Evolutionary conservation across 1,140 invertebrate species (phyloP), one percentile per base, ranked within the genome.

Genomic region (Atopsyche davidsoni): DNA sequence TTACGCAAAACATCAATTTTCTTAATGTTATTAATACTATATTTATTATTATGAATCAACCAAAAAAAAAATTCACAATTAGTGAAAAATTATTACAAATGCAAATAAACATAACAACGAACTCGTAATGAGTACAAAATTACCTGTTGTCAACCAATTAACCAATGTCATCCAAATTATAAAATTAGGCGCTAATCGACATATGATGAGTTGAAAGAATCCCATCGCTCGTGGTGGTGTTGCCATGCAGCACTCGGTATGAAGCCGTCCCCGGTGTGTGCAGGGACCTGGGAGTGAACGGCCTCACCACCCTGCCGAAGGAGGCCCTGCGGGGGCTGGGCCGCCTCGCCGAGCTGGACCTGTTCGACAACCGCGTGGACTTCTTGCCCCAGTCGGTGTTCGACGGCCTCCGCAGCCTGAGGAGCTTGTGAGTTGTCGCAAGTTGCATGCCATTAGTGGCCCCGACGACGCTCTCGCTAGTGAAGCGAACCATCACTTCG

Each of bases 351-450:
- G 80, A 88, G 62, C 67, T 90, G 65, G 87, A 91, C 63, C 67
- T 90, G 51, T 87, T 85, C 46, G 81, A 86, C 60, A 92, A 92
- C 63, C 67, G 79, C 38, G 75, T 91, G 3, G 85, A 90, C 60
- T 84, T 84, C 63, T 65, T 92, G 17, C 86, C 87, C 1, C 69
- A 80, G 4, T 78, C 78, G 51, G 70, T 90, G 48, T 88, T 92
- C 47, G 78, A 83, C 54, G 76, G 83, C 25, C 64, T 91, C 45
- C 77, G 82, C 38, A 83, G 80, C 60, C 68, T 87, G 3, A 73
- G 78, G 22, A 83, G 86, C 62, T 59, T 89, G 76, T 85, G 67
- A 80, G 77, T 79, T 64, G 51, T 25, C 47, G 43, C 61, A 40
- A 13, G 16, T 49, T 58, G n/a, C n/a, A n/a, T n/a, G n/a, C n/a